These are phyloP conservation scores for Brachionus manjavacas DNA, from an alignment of 1,140 invertebrate species.

Conservation along the genomic window DNA sequence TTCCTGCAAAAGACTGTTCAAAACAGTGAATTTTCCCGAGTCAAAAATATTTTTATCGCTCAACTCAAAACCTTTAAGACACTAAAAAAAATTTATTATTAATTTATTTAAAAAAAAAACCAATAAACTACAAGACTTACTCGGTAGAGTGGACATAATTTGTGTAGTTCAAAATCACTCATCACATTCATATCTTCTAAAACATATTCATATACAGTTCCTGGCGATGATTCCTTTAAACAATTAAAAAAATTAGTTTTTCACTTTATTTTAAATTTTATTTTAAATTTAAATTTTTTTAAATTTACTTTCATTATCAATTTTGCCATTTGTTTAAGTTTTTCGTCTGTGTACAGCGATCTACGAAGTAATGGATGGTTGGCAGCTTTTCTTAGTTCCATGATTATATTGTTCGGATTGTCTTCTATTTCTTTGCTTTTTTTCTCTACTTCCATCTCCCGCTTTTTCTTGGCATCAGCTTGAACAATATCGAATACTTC, in stretches of 20 bases:
- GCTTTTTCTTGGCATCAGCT: background rate
- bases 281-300: background rate
- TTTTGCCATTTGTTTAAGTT: slow-evolving; percentile 67
- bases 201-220: slow-evolving; percentile 61
- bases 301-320: slow-evolving; percentile 61
- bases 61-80: slow-evolving; percentile 53
- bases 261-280: no score
- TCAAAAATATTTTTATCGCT: slow-evolving; percentile 54
- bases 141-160: slow-evolving; percentile 9
- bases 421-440: slow-evolving; percentile 10
- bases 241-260: background rate
- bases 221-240: slow-evolving; percentile 49
- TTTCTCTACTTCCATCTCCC: background rate
- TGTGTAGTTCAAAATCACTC: slow-evolving; percentile 85
- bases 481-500: slow-evolving; percentile 22
- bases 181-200: slow-evolving; percentile 78
- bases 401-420: slow-evolving; percentile 66
- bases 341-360: slow-evolving; percentile 70
- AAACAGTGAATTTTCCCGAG: slow-evolving; percentile 60
- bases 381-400: slow-evolving; percentile 78
- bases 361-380: slow-evolving; percentile 80
- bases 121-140: background rate
- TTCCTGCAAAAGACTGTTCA: slow-evolving; percentile 58
- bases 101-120: background rate
- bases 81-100: slow-evolving; percentile 47